Percentiles rank a stretch among this genome's conserved stretches.
Evolutionary conservation across 2,113 vertebrate genomes (phyloP).

Genomic region (Thomomys bottae): DNA sequence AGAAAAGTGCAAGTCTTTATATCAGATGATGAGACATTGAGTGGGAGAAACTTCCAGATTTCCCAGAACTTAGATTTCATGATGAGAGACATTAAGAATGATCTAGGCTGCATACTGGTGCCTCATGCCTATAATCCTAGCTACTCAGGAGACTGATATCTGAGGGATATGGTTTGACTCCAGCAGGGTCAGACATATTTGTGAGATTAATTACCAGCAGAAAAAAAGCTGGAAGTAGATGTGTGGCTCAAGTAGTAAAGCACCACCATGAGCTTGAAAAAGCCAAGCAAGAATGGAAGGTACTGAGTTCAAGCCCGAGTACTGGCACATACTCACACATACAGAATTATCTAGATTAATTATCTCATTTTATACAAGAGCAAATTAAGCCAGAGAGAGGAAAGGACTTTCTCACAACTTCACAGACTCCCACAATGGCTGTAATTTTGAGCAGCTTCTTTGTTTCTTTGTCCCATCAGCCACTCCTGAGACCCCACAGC

Average conservation of each 20-base stretch:
- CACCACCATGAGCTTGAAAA: too few species aligned
- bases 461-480: constrained; percentile 87
- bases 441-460: neutral
- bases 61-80: neutral
- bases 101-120: too few species aligned
- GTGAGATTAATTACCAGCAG: too few species aligned
- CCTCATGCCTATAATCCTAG: too few species aligned
- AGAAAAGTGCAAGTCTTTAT: neutral
- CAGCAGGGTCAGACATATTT: too few species aligned
- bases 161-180: too few species aligned
- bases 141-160: too few species aligned
- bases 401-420: neutral
- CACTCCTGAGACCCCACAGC: constrained; percentile 98
- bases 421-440: neutral
- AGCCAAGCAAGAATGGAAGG: too few species aligned
- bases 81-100: neutral
- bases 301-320: too few species aligned
- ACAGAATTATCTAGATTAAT: neutral
- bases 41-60: neutral
- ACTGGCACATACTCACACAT: too few species aligned
- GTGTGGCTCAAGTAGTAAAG: too few species aligned
- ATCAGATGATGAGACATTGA: neutral
- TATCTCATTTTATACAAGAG: neutral
- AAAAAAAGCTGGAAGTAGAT: too few species aligned
- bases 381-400: neutral